phyloP scores from a whole-genome alignment of 2,888 invertebrate genomes.

The Myopa testacea region DNA sequence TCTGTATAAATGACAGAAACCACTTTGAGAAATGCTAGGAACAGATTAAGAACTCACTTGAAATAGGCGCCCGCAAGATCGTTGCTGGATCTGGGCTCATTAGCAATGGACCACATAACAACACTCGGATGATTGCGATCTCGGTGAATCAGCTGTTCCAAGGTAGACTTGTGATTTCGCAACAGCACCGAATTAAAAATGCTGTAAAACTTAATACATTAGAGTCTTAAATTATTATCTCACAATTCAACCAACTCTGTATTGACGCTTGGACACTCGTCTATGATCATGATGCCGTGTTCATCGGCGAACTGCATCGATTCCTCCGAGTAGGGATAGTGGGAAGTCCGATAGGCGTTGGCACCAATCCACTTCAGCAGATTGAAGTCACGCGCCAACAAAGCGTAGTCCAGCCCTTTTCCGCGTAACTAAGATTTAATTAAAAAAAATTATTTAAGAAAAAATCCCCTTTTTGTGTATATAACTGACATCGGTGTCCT shows the following conservation, averaged over 20 bases:
- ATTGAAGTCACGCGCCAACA: conserved; percentile 91
- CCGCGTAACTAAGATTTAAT: conserved; percentile 79
- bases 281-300: conserved; percentile 92
- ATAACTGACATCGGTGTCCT: conserved; percentile 85
- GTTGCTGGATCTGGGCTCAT: conserved; percentile 85
- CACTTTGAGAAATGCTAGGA: neutral
- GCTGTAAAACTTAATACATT: conserved; percentile 66
- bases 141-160: conserved; percentile 86
- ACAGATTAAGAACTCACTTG: conserved; percentile 70
- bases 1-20: conserved; percentile 65
- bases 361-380: conserved; percentile 95
- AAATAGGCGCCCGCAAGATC: conserved; percentile 82
- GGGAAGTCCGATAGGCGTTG: conserved; percentile 95
- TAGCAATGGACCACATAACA: conserved; percentile 96
- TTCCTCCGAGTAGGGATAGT: conserved; percentile 98
- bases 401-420: conserved; percentile 89
- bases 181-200: conserved; percentile 77
- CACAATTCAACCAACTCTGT: conserved; percentile 72
- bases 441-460: neutral
- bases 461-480: neutral
- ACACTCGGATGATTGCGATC: conserved; percentile 96
- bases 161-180: conserved; percentile 83
- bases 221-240: neutral
- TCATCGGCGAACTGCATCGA: conserved; percentile 94
- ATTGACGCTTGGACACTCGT: conserved; percentile 94